These are phyloP conservation scores for Arrhamphus sclerolepis DNA, from an alignment of 2,797 vertebrate genomes.

Conservation along the genomic window DNA sequence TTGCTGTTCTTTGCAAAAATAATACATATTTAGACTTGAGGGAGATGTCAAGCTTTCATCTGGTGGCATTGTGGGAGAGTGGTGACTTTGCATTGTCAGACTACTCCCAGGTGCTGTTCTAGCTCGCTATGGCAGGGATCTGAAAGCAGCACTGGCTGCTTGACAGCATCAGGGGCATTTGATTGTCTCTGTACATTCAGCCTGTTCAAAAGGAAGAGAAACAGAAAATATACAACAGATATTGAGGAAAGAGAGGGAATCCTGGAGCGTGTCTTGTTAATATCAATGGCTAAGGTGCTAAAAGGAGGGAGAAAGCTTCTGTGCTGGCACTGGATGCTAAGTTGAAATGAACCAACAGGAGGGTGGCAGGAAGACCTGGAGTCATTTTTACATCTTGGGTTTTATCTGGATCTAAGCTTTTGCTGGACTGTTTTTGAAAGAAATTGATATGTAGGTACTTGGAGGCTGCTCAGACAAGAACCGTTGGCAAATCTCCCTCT, in stretches of 20 bases:
- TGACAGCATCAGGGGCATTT: constrained; percentile 19
- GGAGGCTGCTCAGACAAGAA: constrained; percentile 8
- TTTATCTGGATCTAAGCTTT: constrained; percentile 5
- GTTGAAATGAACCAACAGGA: too few species aligned
- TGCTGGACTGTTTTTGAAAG: constrained; percentile 12
- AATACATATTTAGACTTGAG: constrained; percentile 10
- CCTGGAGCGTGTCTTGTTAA: constrained; percentile 34
- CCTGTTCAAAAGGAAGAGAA: constrained; percentile 29
- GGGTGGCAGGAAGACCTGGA: too few species aligned
- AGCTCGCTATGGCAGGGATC: constrained; percentile 29
- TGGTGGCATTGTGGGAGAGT: constrained; percentile 22
- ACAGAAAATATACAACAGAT: constrained; percentile 30
- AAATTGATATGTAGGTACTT: constrained; percentile 23
- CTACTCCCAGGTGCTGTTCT: constrained; percentile 18
- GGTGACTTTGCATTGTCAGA: constrained; percentile 7
- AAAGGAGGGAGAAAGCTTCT: neutral
- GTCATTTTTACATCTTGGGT: constrained; percentile 32
- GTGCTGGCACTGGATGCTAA: too few species aligned
- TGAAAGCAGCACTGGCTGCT: constrained; percentile 21
- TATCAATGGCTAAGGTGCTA: constrained; percentile 5
- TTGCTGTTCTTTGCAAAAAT: constrained; percentile 7
- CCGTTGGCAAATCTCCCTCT: constrained; percentile 7
- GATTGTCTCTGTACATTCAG: constrained; percentile 21
- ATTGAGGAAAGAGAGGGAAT: constrained; percentile 23
- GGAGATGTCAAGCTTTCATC: constrained; percentile 12